Percentiles rank a stretch among this genome's conserved stretches.
These are phyloP conservation scores for Cephus runcator DNA, from an alignment of 2,888 invertebrate species.

Conservation along the genomic window DNA sequence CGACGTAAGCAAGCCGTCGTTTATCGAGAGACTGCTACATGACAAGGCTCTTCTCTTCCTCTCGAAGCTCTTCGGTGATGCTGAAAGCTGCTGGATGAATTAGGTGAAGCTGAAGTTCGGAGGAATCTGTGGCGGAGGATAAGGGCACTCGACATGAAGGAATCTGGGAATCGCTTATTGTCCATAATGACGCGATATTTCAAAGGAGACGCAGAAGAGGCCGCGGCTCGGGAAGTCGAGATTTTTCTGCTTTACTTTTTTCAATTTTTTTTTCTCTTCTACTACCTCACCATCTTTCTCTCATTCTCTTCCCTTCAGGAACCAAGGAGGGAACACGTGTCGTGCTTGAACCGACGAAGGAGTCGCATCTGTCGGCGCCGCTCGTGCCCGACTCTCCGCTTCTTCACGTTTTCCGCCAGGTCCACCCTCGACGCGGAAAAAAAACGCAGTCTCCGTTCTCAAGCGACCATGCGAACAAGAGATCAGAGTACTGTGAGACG, in stretches of 20 bases:
- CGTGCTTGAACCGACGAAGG: background rate
- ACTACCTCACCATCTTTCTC: background rate
- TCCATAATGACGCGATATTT: slow-evolving; percentile 5
- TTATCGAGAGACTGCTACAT: background rate
- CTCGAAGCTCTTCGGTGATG: background rate
- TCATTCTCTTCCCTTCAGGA: background rate
- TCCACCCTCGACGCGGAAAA: background rate
- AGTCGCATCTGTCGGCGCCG: slow-evolving; percentile 7
- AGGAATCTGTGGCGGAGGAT: background rate
- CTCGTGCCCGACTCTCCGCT: background rate
- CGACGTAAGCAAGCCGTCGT: background rate
- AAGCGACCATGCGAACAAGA: background rate
- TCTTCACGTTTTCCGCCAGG: background rate
- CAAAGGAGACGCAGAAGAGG: background rate
- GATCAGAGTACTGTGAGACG: background rate
- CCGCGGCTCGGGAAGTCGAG: background rate
- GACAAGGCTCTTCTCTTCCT: slow-evolving; percentile 1
- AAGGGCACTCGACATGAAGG: background rate
- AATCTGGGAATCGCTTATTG: slow-evolving; percentile 2
- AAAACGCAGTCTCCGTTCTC: background rate
- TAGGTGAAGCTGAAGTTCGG: background rate
- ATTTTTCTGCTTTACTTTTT: background rate
- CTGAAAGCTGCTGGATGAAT: background rate
- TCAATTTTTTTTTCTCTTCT: background rate
- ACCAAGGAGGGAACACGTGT: slow-evolving; percentile 1